Conservation (phyloP, 2,113 vertebrate species). For the Beaufortia kweichowensis region DNA sequence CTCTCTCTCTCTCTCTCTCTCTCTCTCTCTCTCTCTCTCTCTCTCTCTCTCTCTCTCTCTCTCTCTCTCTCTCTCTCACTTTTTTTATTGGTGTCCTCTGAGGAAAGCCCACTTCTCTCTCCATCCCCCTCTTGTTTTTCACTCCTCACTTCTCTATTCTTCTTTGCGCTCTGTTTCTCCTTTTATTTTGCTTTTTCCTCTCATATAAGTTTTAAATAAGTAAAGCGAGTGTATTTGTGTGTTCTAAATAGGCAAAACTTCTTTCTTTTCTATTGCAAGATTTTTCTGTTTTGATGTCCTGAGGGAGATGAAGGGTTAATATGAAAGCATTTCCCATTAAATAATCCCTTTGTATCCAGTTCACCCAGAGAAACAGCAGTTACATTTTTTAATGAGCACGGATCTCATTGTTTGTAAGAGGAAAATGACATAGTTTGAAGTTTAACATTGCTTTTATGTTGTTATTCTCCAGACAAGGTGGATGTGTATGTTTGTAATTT, state of each 20-base stretch:
- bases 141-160: slow-evolving; percentile 31
- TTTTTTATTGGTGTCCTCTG: too few relatives aligned
- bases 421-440: slow-evolving; percentile 10
- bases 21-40: slow-evolving; percentile 33
- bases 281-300: background rate
- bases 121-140: slow-evolving; percentile 47
- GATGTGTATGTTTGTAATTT: background rate
- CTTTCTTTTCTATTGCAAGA: background rate
- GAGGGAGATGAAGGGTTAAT: slow-evolving; percentile 1
- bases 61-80: slow-evolving; percentile 33
- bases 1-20: slow-evolving; percentile 48
- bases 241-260: background rate
- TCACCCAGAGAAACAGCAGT: slow-evolving; percentile 10
- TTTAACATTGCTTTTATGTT: slow-evolving; percentile 17
- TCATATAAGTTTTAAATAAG: background rate
- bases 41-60: slow-evolving; percentile 32
- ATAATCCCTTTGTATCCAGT: slow-evolving; percentile 7
- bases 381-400: slow-evolving; percentile 4
- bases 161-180: slow-evolving; percentile 9
- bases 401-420: background rate
- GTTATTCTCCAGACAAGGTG: background rate
- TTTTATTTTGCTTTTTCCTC: slow-evolving; percentile 36
- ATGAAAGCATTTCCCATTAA: slow-evolving; percentile 8
- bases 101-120: slow-evolving; percentile 32
- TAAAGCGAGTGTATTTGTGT: background rate